Conservation (phyloP, 2,113 vertebrate genomes). For the Trematocara macrostoma region DNA sequence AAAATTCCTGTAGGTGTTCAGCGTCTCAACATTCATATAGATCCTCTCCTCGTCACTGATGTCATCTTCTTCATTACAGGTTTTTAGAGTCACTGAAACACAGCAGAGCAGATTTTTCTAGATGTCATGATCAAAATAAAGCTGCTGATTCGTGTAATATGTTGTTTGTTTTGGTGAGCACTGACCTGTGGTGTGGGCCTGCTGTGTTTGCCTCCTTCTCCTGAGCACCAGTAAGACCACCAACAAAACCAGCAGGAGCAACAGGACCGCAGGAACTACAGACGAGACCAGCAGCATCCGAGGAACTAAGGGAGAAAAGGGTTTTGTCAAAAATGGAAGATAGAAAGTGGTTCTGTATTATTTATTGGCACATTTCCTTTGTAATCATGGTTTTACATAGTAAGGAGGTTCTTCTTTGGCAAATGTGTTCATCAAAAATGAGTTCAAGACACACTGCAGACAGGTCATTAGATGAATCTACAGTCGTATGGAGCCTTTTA, state of each 20-base stretch:
- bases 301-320: not conserved
- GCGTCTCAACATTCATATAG: too few species aligned
- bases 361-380: not conserved
- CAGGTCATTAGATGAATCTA: not conserved
- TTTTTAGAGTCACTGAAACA: not conserved
- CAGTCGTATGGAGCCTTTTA: not conserved
- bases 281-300: fast-evolving
- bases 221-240: not conserved
- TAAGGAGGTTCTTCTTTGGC: not conserved
- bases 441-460: not conserved
- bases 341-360: not conserved
- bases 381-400: not conserved
- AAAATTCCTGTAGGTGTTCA: not conserved
- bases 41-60: not conserved
- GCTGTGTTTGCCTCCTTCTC: not conserved
- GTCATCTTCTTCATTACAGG: not conserved
- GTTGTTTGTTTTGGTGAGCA: fast-evolving
- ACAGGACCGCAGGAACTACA: not conserved
- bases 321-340: fast-evolving
- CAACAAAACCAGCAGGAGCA: not conserved
- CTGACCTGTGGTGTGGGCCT: not conserved
- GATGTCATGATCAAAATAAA: fast-evolving
- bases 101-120: fast-evolving
- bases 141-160: not conserved
- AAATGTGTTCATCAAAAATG: fast-evolving